These are phyloP conservation scores for Petrolisthes manimaculis DNA, from an alignment of 2,888 invertebrate species.

Conservation along the genomic window DNA sequence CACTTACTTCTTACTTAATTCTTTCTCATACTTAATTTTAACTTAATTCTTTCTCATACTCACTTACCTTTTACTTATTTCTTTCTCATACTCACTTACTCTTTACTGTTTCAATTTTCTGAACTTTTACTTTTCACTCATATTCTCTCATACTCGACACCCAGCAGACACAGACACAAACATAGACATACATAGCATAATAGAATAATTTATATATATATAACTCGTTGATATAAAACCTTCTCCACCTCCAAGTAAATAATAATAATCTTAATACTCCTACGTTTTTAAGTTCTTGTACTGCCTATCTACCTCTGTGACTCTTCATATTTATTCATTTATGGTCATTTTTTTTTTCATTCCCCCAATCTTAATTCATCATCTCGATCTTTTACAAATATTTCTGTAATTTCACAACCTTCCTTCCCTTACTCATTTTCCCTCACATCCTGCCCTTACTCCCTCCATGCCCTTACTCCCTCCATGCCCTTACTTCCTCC, in stretches of 20 bases:
- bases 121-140: too few species aligned
- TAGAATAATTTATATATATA: too few species aligned
- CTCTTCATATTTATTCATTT: not conserved
- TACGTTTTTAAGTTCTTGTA: not conserved
- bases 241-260: not conserved
- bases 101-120: too few species aligned
- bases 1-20: not conserved
- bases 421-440: not conserved
- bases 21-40: not conserved
- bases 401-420: not conserved
- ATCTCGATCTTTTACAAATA: too few species aligned
- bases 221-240: too few species aligned
- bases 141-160: too few species aligned
- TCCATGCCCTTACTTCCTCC: not conserved
- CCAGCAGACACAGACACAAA: too few species aligned
- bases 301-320: not conserved
- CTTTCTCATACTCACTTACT: not conserved
- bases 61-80: not conserved
- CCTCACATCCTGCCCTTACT: not conserved
- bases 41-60: not conserved
- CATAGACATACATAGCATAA: too few species aligned
- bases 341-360: not conserved
- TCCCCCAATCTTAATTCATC: not conserved
- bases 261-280: not conserved
- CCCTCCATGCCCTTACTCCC: not conserved